Conservation (phyloP, 2,113 vertebrate species). For the Romanogobio albipinnatus region DNA sequence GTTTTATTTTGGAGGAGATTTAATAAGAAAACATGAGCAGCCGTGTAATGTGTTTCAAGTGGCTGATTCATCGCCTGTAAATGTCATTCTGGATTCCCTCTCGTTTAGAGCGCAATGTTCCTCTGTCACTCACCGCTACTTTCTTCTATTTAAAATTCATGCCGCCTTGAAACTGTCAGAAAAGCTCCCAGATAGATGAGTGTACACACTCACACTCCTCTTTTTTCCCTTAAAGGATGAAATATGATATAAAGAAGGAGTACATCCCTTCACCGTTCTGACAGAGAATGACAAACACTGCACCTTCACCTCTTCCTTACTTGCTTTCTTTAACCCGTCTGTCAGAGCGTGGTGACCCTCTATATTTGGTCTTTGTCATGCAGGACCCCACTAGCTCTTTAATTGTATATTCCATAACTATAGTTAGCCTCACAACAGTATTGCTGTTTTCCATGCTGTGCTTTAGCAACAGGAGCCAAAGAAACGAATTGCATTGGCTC, state of each 20-base stretch:
- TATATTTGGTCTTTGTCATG: not conserved
- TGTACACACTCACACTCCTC: constrained; percentile 12
- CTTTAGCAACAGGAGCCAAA: constrained; percentile 17
- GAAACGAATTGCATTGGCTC: not conserved
- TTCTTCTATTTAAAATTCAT: constrained; percentile 25
- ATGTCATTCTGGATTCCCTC: constrained; percentile 12
- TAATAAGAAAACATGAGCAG: not conserved
- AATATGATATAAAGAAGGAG: constrained; percentile 32
- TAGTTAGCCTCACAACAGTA: not conserved
- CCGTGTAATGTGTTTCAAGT: not conserved
- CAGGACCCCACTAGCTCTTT: not conserved
- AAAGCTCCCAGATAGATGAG: not conserved
- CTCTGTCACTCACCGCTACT: constrained; percentile 27
- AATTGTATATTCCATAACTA: not conserved
- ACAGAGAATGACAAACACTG: constrained; percentile 38
- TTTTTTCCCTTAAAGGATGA: not conserved
- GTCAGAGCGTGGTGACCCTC: not conserved
- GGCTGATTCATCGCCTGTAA: constrained; percentile 40
- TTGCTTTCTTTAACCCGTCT: not conserved
- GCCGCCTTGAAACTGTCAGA: constrained; percentile 23
- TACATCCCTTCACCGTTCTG: not conserved
- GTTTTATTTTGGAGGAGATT: not conserved
- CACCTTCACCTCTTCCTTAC: constrained; percentile 2
- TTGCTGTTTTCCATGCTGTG: constrained; percentile 4
- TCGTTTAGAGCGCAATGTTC: not conserved